phyloP scores from a whole-genome alignment of 2,113 vertebrate genomes.

The Neotragus moschatus region DNA sequence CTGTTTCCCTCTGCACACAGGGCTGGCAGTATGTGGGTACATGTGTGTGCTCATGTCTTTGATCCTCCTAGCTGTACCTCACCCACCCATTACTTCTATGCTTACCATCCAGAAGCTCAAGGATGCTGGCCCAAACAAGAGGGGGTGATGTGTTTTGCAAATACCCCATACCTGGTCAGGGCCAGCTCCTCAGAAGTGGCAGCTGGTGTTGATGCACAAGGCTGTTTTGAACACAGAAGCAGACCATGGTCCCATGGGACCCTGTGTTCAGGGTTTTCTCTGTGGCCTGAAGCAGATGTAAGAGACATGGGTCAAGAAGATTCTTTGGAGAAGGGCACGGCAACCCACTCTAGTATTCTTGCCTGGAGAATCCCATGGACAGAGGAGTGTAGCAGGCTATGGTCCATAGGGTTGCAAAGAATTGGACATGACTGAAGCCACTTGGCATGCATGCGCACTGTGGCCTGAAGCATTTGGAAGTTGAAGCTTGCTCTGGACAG shows the following conservation, averaged over 20 bases:
- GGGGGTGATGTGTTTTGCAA: not conserved
- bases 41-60: not conserved
- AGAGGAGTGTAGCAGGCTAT: not conserved
- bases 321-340: not conserved
- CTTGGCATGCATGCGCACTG: accelerated
- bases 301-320: not conserved
- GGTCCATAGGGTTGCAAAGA: not conserved
- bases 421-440: not conserved
- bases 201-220: not conserved
- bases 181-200: not conserved
- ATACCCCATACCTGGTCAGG: not conserved
- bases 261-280: not conserved
- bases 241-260: not conserved
- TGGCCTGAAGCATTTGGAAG: not conserved
- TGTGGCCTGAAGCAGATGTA: not conserved
- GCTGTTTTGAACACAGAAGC: not conserved
- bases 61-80: not conserved
- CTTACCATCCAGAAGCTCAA: not conserved
- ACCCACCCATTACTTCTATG: not conserved
- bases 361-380: not conserved
- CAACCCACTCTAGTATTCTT: not conserved
- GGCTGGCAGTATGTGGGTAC: not conserved
- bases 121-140: not conserved
- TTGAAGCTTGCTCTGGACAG: not conserved
- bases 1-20: not conserved